These are phyloP conservation scores for Pseudocheirus occidentalis DNA, from an alignment of 2,797 vertebrate genomes.

Conservation along the genomic window DNA sequence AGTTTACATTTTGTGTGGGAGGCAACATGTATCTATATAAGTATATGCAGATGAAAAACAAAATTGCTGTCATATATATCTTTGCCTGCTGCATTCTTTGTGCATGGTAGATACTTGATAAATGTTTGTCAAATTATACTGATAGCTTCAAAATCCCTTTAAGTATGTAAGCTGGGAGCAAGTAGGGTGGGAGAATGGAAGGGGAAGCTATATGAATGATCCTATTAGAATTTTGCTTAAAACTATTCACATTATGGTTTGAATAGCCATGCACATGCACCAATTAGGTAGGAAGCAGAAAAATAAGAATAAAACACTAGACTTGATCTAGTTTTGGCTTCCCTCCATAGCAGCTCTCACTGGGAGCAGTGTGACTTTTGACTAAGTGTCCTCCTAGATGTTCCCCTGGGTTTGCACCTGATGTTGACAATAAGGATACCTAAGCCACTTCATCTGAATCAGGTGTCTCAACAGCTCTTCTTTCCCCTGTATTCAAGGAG, in stretches of 20 bases:
- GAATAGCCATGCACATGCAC: neutral
- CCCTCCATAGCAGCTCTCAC: neutral
- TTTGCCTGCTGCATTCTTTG: neutral
- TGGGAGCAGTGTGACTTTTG: neutral
- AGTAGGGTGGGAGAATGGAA: neutral
- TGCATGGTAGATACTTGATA: neutral
- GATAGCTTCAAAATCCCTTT: neutral
- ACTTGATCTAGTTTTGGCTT: neutral
- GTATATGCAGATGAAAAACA: neutral
- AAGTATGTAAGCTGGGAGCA: neutral
- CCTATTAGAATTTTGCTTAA: neutral
- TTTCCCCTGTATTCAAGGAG: conserved; percentile 12
- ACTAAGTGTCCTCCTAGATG: neutral
- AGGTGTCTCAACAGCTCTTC: conserved; percentile 7
- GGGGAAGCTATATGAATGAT: neutral
- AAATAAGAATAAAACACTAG: neutral
- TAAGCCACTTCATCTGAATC: neutral
- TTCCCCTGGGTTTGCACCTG: neutral
- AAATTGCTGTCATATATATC: neutral
- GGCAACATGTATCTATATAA: neutral
- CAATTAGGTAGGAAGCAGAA: neutral
- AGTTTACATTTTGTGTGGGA: neutral
- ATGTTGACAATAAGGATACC: neutral
- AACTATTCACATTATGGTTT: neutral
- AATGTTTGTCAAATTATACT: neutral